A percentile compares a stretch with the other conserved stretches of the same genome.
Conservation (phyloP, 2,113 vertebrate genomes). For the Tupaia tana region DNA sequence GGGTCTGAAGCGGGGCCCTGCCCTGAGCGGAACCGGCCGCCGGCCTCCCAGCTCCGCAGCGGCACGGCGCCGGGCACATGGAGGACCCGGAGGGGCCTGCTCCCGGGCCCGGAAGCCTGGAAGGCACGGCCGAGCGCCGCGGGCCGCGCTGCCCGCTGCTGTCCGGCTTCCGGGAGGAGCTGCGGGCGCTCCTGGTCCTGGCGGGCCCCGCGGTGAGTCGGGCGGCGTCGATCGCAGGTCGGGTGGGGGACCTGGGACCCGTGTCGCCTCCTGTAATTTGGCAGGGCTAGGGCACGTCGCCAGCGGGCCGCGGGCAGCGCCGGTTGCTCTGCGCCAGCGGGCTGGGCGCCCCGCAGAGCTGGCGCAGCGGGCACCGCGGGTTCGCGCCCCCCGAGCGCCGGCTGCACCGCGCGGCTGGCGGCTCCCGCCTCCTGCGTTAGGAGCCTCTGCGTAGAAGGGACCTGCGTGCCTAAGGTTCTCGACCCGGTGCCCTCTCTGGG, state of each 20-base stretch:
- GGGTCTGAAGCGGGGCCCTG: neutral
- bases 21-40: neutral
- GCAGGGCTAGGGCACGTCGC: rapidly evolving
- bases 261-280: rapidly evolving
- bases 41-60: rapidly evolving
- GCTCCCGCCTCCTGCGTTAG: neutral
- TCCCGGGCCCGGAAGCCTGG: neutral
- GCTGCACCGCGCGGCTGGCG: rapidly evolving
- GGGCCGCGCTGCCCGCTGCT: slow-evolving; percentile 71
- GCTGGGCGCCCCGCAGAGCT: rapidly evolving
- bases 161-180: neutral
- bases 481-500: rapidly evolving
- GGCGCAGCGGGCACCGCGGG: neutral
- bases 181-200: slow-evolving; percentile 10
- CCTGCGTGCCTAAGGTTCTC: rapidly evolving
- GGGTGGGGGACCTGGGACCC: neutral
- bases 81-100: slow-evolving; percentile 13
- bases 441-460: neutral
- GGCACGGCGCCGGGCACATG: neutral
- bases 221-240: neutral
- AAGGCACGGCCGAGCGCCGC: slow-evolving; percentile 55
- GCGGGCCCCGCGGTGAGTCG: slow-evolving; percentile 72
- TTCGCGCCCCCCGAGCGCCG: too few relatives aligned
- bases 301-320: neutral
- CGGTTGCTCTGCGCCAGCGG: rapidly evolving